Evolutionary conservation across 2,113 vertebrate genomes (phyloP), one percentile per base, ranked within the genome.

Genomic region (Misgurnus anguillicaudatus): DNA sequence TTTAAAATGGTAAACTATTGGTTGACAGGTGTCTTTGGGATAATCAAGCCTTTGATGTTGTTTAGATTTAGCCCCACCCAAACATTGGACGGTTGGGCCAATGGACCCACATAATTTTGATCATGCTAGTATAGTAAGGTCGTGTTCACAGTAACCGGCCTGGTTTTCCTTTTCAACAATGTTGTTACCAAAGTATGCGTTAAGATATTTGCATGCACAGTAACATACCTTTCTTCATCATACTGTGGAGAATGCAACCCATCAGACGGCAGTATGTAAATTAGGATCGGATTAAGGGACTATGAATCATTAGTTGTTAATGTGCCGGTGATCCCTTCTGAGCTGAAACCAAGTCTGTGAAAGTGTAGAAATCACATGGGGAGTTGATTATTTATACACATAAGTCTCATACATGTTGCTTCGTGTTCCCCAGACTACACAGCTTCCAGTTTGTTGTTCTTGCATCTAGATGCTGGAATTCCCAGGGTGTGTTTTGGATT

Each of bases 401-500:
- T 9, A 42, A 4, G 36, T 58, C 17, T 9, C 19, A 24, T 24
- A 19, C 19, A 60, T 45, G 14, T 73, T 58, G 67, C 36, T 70
- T 41, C n/a, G 19, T 24, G 47, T 72, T 58, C 16, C 67, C 48
- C 9, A 41, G 69, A 73, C 38, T 41, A 8, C 55, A 58, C 55
- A 14, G 19, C 38, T 19, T 19, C 42, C 3, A 61, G 58, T 47
- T 75, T 75, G 41, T 62, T 75, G 57, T 74, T 74, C 19, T 62
- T 61, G 16, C 3, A 41, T 62, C 58, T 75, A n/a, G 57, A 75
- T 62, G 13, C 41, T 60, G 57, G 19, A 62, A 62, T 75, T 75
- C 57, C 13, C 39, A 62, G 41, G 41, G 14, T 74, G 39, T 74
- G 57, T 74, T 74, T 74, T 61, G 55, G 45, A 36, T 79, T 62